Evolutionary conservation across 64 coral and sea anemone species (phyloP), one percentile per base, ranked within the genome.

Genomic region (Actinia equina): DNA sequence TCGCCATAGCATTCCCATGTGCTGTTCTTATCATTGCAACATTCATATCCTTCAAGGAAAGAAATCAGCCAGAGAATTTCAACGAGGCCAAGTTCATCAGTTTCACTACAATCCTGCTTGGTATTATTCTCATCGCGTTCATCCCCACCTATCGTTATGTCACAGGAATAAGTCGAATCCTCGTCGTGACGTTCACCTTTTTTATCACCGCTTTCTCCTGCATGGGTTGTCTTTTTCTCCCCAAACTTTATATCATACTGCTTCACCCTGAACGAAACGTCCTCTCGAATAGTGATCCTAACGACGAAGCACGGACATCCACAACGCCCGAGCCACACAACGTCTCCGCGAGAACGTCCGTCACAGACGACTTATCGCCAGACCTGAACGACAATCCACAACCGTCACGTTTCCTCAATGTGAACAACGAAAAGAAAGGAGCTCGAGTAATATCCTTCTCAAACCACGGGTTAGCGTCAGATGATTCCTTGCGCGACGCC

Each of bases 61-160:
- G 97, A 88, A 89, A 92, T 69, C 18, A 88, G 9, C 85, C 90
- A 16, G 91, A 95, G 20, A 95, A 94, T 22, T 90, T 93, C 65
- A 95, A 92, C 83, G 93, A 99, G 63, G 90, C 97, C 0, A 99
- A 99, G 77, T 93, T 88, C 16, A 83, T 95, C 16, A 99, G 97
- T 86, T 99, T 99, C 77, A 78, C 93, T 0, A 93, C 97, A 7
- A 92, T 95, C 12, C 89, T 93, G 59, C n/a, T 99, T 4, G 93
- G 97, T 14, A 99, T 99, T 30, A 77, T 99, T 4, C 80, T 95
- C 9, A 95, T 94, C 13, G 93, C 97, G 0, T 99, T 99, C 44
- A 92, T 95, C 25, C 93, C 93, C 0, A 99, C 97, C 10, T 99
- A 99, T 46, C 90, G 93, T 1, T 99, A 93, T 54, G 97, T 94